Evolutionary conservation across 2,113 vertebrate genomes (phyloP).

Genomic region (Lamprologus tigripictilis): DNA sequence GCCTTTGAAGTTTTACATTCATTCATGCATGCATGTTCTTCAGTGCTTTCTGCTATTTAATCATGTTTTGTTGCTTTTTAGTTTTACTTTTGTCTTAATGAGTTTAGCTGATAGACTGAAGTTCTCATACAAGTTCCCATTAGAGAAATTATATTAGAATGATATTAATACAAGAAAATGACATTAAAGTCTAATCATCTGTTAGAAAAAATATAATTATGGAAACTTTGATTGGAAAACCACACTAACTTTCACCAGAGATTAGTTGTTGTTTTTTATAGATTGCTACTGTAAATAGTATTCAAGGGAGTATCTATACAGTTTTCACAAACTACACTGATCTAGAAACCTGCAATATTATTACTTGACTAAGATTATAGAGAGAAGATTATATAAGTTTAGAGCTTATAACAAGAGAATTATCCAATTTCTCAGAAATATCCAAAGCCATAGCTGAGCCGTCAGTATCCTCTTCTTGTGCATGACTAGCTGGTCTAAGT

Average conservation of each 20-base stretch:
- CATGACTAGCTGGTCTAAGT: not conserved
- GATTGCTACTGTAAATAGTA: not conserved
- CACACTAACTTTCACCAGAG: not conserved
- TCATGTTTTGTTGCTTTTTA: not conserved
- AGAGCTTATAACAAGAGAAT: not conserved
- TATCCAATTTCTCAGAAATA: not conserved
- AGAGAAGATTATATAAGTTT: not conserved
- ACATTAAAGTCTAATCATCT: not conserved
- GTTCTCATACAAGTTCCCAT: not conserved
- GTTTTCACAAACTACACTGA: not conserved
- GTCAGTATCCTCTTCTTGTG: not conserved
- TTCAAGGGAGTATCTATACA: not conserved
- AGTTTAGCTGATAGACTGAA: not conserved
- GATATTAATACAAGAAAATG: not conserved
- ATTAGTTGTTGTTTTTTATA: not conserved
- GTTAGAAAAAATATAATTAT: not conserved
- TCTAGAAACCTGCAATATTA: not conserved
- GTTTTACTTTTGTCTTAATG: not conserved
- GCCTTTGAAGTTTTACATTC: not conserved
- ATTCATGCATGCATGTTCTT: not conserved
- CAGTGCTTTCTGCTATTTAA: not conserved
- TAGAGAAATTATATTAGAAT: not conserved
- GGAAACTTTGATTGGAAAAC: not conserved
- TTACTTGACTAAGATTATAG: not conserved
- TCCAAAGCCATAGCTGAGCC: not conserved